phyloP scores from a whole-genome alignment of 2,797 vertebrate genomes.

The Siniperca scherzeri region DNA sequence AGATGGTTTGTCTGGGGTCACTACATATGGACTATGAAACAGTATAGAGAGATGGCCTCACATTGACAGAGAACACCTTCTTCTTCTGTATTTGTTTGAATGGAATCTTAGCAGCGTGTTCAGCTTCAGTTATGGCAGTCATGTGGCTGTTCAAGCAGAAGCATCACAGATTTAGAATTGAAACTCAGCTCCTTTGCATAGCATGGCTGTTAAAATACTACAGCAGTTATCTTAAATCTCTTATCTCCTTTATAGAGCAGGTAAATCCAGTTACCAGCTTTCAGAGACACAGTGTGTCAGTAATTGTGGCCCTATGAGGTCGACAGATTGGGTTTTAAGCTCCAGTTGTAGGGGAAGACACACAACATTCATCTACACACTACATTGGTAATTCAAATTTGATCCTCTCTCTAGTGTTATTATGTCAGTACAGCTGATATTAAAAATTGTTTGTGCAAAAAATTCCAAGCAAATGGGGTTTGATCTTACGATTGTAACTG shows the following conservation, averaged over 20 bases:
- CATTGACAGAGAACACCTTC: not conserved
- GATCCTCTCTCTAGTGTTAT: not conserved
- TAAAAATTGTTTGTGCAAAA: not conserved
- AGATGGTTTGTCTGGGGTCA: not conserved
- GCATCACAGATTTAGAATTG: conserved; percentile 4
- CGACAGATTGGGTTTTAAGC: conserved; percentile 38
- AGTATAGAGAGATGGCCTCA: not conserved
- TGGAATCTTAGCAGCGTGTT: not conserved
- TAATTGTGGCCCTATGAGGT: conserved; percentile 31
- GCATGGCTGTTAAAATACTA: not conserved
- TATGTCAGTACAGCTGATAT: conserved; percentile 9
- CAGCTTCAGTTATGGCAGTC: not conserved
- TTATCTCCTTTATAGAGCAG: conserved; percentile 9
- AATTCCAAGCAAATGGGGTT: not conserved
- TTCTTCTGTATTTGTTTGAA: not conserved
- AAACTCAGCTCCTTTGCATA: not conserved
- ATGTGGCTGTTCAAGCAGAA: not conserved
- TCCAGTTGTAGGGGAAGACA: conserved; percentile 11
- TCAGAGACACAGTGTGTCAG: conserved; percentile 1
- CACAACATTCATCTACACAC: conserved; percentile 17
- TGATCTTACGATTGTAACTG: not conserved
- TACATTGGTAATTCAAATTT: conserved; percentile 11
- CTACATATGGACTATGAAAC: not conserved
- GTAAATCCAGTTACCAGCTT: conserved; percentile 34
- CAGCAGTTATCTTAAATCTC: conserved; percentile 11